Evolutionary conservation across 2,113 vertebrate species (phyloP), one percentile per base, ranked within the genome.

Genomic region (Xiphias gladius): DNA sequence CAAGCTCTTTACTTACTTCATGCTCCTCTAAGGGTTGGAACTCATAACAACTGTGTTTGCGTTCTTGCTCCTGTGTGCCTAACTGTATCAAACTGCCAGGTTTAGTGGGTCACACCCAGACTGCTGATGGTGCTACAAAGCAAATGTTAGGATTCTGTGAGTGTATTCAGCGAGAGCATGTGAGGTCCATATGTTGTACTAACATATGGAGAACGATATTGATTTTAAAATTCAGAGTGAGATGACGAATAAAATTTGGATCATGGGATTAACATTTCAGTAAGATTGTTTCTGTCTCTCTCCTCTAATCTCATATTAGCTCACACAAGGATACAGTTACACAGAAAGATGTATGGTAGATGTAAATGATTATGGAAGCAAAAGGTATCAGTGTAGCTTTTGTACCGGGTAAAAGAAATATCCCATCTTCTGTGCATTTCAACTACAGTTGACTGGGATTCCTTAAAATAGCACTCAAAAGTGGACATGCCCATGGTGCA

Each of bases 201-300:
- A 48, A 70, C 64, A 67, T 70, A 58, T 28, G 52, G 28, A 79
- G 26, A 57, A 37, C 59, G 63, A 67, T 68, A 73, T 13, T 65
- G 41, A 63, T 37, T 28, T 59, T 12, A 43, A n/a, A 64, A 82
- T 48, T 57, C 63, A 55, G 62, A 54, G 35, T n/a, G 67, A 83
- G 57, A 70, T 61, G 24, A 67, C 62, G 28, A 71, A 74, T 52
- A 46, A 57, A 79, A 26, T 68, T 39, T 22, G 24, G 32, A 78
- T 78, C 19, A 62, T 58, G 17, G 55, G 65, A 84, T 82, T 84
- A 82, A 68, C 62, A 4, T 75, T 67, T 76, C 71, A 68, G 24
- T 65, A 74, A 43, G 5, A 26, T 69, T 46, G 68, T 89, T 78
- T 81, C 41, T 71, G 13, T 55, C 17, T 24, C 22, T 61, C 57